phyloP scores from a whole-genome alignment of 2,113 vertebrate genomes.

The Salvelinus namaycush region DNA sequence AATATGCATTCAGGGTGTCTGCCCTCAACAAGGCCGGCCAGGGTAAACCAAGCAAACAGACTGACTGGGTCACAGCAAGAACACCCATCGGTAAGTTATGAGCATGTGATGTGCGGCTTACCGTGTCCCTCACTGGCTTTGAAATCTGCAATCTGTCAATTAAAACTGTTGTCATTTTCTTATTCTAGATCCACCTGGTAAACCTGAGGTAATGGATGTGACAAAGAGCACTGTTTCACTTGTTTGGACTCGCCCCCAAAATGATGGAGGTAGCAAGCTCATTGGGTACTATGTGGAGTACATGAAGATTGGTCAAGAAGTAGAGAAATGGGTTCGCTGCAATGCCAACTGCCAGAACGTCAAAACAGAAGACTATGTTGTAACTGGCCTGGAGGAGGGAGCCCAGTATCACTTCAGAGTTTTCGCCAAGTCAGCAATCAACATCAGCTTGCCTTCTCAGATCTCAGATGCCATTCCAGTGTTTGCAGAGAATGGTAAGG shows the following conservation, averaged over 20 bases:
- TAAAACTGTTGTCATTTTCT: slow-evolving; percentile 1
- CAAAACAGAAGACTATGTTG: slow-evolving; percentile 88
- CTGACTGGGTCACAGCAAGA: slow-evolving; percentile 91
- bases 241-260: slow-evolving; percentile 89
- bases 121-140: not conserved
- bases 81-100: slow-evolving; percentile 82
- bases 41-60: slow-evolving; percentile 94
- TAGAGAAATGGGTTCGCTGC: slow-evolving; percentile 89
- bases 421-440: slow-evolving; percentile 91
- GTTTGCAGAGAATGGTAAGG: slow-evolving; percentile 90
- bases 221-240: slow-evolving; percentile 86
- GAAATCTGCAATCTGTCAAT: too few relatives aligned
- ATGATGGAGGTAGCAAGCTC: slow-evolving; percentile 95
- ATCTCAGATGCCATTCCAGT: slow-evolving; percentile 90
- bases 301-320: slow-evolving; percentile 81
- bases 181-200: slow-evolving; percentile 89
- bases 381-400: slow-evolving; percentile 88
- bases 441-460: slow-evolving; percentile 89
- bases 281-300: slow-evolving; percentile 92
- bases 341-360: slow-evolving; percentile 90
- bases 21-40: slow-evolving; percentile 91
- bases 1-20: slow-evolving; percentile 95
- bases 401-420: slow-evolving; percentile 91
- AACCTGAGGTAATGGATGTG: slow-evolving; percentile 94
- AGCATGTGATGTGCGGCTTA: not conserved